Base-by-base conservation (phyloP, 1,140 invertebrate genomes). In the Heliothis subflexa region DNA sequence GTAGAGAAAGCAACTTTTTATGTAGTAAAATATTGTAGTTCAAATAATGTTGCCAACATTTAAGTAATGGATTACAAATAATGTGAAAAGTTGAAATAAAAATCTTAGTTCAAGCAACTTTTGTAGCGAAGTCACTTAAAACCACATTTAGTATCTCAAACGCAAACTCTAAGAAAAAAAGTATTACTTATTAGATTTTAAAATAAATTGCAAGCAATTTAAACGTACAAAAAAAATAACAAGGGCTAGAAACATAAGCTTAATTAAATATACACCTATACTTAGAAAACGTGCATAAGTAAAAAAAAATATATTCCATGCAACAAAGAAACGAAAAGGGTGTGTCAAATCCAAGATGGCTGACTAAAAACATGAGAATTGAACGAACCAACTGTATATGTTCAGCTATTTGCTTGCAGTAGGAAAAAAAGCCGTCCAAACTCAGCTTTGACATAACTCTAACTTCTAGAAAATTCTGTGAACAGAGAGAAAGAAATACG, bases 381-480 rank as follows among this genome's bases (percentile, higher is more conserved):
- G 87, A 91, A 94, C 93, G 85, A 94, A 94, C 93, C 93, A 94
- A 89, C 86, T 94, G 93, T 83, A 94, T 94, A 87, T 94, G 92
- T 72, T 93, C 93, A 85, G 93, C 93, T 88, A 94, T 94, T 93
- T 93, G 92, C 91, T 94, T 94, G 93, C 93, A 94, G 92, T 94
- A 94, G 81, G 93, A 94, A 90, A 92, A 93, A 91, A 94, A 93
- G 87, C 93, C 93, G 91, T 93, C 93, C 90, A 93, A 80, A 83
- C 86, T 93, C 82, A 94, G 86, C 87, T 94, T 94, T 88, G 93
- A 94, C 91, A 93, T 94, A 84, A 86, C 75, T 86, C 81, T 89
- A 89, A 87, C 86, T 87, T 88, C 86, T 88, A 86, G 71, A 86
- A 87, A 90, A 84, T 86, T 94, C 91, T 93, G 90, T 81, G 91